phyloP scores from a whole-genome alignment of 2,888 invertebrate genomes.

The Portevinia maculata region DNA sequence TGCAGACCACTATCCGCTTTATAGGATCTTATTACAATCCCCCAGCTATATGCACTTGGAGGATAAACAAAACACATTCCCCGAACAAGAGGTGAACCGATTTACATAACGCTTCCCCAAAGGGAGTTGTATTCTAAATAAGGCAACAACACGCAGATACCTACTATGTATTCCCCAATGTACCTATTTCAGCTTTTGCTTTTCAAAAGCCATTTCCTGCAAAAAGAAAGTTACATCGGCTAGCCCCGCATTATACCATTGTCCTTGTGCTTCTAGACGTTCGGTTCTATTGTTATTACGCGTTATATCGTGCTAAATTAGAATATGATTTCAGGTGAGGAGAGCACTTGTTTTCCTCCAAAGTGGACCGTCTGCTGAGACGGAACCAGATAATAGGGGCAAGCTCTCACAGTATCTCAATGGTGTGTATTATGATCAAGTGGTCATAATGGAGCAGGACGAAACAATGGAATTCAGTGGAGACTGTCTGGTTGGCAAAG shows the following conservation, averaged over 20 bases:
- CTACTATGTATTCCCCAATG: background rate
- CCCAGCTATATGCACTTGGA: background rate
- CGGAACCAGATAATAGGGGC: slow-evolving; percentile 13
- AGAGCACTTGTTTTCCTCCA: background rate
- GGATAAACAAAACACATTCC: background rate
- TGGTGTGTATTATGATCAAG: slow-evolving; percentile 27
- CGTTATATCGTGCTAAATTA: slow-evolving; percentile 54
- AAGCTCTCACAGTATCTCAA: background rate
- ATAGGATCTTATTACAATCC: background rate
- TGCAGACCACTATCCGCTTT: background rate
- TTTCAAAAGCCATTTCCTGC: background rate
- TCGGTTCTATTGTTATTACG: slow-evolving; percentile 57
- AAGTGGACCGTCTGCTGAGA: slow-evolving; percentile 2
- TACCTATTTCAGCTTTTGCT: background rate
- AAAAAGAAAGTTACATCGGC: background rate
- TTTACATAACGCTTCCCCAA: slow-evolving; percentile 11
- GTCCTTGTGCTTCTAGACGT: slow-evolving; percentile 11
- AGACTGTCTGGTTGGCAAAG: slow-evolving; percentile 9
- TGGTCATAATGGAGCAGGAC: slow-evolving; percentile 50
- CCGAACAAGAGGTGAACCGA: background rate
- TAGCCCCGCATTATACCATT: background rate
- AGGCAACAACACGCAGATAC: slow-evolving; percentile 3
- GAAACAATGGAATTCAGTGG: slow-evolving; percentile 52
- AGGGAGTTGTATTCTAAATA: background rate
- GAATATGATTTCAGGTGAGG: slow-evolving; percentile 57